Evolutionary conservation across 2,888 invertebrate species (phyloP), one percentile per base, ranked within the genome.

Genomic region (Synanthedon andrenaeformis): DNA sequence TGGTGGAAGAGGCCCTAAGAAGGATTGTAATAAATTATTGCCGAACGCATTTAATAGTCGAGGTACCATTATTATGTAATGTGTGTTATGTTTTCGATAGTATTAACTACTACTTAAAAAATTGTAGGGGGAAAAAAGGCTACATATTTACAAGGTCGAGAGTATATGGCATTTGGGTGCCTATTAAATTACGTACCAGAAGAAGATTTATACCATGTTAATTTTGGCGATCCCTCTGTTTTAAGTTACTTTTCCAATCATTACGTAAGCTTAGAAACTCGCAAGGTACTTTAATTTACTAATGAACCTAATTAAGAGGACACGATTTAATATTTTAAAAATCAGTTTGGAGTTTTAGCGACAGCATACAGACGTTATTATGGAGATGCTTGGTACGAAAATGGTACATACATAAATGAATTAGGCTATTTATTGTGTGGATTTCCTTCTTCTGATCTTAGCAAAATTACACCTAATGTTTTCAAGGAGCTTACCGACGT

Each of bases 171-270:
- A 3, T 81, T 87, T 58, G 82, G 74, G 41, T 57, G 61, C 42
- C 69, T 87, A 41, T 64, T 87, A 49, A 79, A 83, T 58, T 65
- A 69, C 8, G 64, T 87, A 4, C 85, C 86, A 1, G 86, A 87
- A 64, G 86, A 87, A 69, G 87, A 87, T 63, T 70, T 87, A 41
- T 87, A 83, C 57, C 78, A 82, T 56, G 72, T 70, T 2, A 85
- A 87, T 64, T 85, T 87, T 63, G 86, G 82, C 19, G 82, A 84
- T 57, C 65, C 74, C 45, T 76, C 79, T 4, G 86, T 87, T 2
- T 63, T 79, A 11, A 74, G 68, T 53, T 81, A 69, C 64, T 87
- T 87, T 62, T 64, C 86, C 0, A 72, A 64, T 54, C 54, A 67
- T 52, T 57, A 67, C 54, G 53, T 77, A 10, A 65, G 70, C 4